Evolutionary conservation across 2,113 vertebrate genomes (phyloP), one percentile per base, ranked within the genome.

Genomic region (Syngnathoides biaculeatus): DNA sequence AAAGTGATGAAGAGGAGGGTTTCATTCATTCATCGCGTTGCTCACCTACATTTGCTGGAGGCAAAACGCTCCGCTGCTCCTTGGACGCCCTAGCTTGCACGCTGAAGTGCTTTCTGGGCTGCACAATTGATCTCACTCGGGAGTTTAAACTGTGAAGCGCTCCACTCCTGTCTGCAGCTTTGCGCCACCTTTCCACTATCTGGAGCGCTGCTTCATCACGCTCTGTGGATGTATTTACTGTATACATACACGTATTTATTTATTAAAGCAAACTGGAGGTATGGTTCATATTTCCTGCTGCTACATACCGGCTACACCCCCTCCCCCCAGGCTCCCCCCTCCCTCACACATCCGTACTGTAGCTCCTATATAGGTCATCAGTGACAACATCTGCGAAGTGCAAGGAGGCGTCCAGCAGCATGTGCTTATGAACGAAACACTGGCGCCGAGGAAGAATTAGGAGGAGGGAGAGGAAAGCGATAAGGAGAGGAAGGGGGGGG

Each of bases 351-450:
- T 26, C 65, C 45, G 83, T 79, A 67, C 15, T 79, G 60, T 43
- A 67, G 30, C 30, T 69, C 80, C 79, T 89, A 90, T 90, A 84
- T 87, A 90, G 88, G 88, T 90, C 88, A 88, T 89, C 85, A 81
- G 84, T 85, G 86, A 88, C 87, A 86, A 79, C 85, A 83, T 89
- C 82, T 85, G 82, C 78, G 80, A 83, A 76, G 43, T 65, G 81
- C 71, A 82, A 77, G 79, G 45, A 73, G 70, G 82, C 71, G 40
- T 75, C 75, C 69, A 68, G 82, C 82, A 78, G 79, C 85, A 70
- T 77, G 86, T 80, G 78, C 60, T 77, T 75, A 72, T 75, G 73
- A 75, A 77, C 73, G 40, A 65, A 68, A 72, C 66, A 67, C 79
- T 69, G 74, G 62, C 75, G 74, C 67, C 53, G 57, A 71, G 58